Conservation (phyloP, 2,888 invertebrate genomes). For the Fabriciana adippe region DNA sequence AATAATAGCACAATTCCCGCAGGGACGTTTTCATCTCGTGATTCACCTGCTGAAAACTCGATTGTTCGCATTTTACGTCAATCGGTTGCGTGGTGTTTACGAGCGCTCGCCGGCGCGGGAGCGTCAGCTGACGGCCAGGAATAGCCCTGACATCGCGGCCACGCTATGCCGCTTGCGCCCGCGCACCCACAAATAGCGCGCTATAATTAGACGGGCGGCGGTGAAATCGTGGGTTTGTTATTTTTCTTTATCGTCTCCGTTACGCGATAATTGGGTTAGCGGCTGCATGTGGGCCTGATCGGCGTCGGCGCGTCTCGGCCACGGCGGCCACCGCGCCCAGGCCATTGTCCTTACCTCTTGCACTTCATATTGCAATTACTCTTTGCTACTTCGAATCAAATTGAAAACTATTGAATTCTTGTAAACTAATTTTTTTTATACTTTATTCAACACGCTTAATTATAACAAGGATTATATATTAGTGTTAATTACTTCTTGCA, state of each 20-base stretch:
- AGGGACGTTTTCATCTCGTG: constrained; percentile 77
- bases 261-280: constrained; percentile 82
- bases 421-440: too few relatives aligned
- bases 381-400: neutral
- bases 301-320: constrained; percentile 79
- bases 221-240: constrained; percentile 83
- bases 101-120: constrained; percentile 63
- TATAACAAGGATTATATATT: too few relatives aligned
- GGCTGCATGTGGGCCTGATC: constrained; percentile 77
- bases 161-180: constrained; percentile 80
- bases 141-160: constrained; percentile 81
- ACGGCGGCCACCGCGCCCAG: constrained; percentile 43
- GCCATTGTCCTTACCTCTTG: constrained; percentile 60
- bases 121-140: constrained; percentile 81
- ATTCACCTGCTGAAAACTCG: constrained; percentile 81
- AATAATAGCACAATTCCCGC: constrained; percentile 75
- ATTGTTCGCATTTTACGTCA: constrained; percentile 81
- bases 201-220: constrained; percentile 80
- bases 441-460: too few relatives aligned
- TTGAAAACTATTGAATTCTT: neutral
- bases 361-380: constrained; percentile 19
- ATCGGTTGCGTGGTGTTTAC: constrained; percentile 80
- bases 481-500: too few relatives aligned
- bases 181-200: constrained; percentile 79
- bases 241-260: constrained; percentile 82